Evolutionary conservation across 2,113 vertebrate species (phyloP).

Genomic region (Apus apus): DNA sequence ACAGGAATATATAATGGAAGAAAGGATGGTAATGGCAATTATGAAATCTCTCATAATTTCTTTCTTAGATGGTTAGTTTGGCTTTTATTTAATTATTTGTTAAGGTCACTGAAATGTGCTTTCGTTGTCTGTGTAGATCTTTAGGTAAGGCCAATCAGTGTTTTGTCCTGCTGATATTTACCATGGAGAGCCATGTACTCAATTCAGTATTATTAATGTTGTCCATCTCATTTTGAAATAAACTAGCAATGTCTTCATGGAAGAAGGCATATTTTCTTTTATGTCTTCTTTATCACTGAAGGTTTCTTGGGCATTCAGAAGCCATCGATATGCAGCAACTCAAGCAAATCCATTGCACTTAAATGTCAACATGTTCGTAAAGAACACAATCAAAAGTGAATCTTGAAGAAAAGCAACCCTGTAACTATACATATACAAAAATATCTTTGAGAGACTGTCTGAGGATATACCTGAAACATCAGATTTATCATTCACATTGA

Average conservation of each 20-base stretch:
- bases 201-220: neutral
- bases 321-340: neutral
- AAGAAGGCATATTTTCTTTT: neutral
- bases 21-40: neutral
- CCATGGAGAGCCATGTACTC: neutral
- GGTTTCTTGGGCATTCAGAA: neutral
- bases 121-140: neutral
- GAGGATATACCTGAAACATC: neutral
- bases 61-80: neutral
- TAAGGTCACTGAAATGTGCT: neutral
- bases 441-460: neutral
- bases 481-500: neutral
- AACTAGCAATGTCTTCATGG: neutral
- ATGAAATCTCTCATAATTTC: neutral
- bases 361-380: neutral
- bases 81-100: neutral
- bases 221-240: neutral
- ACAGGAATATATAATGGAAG: neutral
- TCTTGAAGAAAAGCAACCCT: rapidly evolving
- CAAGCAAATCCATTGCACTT: neutral
- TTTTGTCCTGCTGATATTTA: neutral
- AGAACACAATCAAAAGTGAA: neutral
- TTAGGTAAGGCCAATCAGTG: neutral
- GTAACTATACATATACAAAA: neutral
- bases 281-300: neutral